A percentile compares a stretch with the other conserved stretches of the same genome.
Evolutionary conservation across 2,797 vertebrate genomes (phyloP).

Genomic region (Phalloptychus januarius): DNA sequence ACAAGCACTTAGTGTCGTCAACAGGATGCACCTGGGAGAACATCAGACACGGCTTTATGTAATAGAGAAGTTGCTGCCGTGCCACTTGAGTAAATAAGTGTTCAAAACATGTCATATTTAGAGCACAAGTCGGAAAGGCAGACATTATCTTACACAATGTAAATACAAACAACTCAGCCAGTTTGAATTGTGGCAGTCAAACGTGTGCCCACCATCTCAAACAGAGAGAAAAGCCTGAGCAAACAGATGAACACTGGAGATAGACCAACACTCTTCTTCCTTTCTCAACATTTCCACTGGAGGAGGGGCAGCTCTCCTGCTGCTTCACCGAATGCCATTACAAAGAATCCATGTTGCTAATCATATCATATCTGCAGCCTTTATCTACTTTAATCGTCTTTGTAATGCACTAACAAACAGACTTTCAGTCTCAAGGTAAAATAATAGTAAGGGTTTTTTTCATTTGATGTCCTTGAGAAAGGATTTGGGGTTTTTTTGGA

Average conservation of each 20-base stretch:
- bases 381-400: background rate
- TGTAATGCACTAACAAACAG: background rate
- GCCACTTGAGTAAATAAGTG: conserved; percentile 10
- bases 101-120: conserved; percentile 13
- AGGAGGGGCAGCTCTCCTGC: conserved; percentile 23
- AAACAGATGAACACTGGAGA: conserved; percentile 47
- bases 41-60: conserved; percentile 34
- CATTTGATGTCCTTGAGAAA: conserved; percentile 4
- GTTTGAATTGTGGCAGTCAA: conserved; percentile 31
- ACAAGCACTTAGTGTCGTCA: conserved; percentile 10
- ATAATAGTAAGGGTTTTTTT: background rate
- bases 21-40: conserved; percentile 11
- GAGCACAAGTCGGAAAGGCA: conserved; percentile 15
- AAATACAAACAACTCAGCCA: conserved; percentile 35
- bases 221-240: conserved; percentile 50
- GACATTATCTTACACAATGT: conserved; percentile 28
- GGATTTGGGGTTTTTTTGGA: background rate
- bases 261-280: conserved; percentile 36
- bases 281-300: conserved; percentile 26
- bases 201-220: conserved; percentile 40
- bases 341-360: conserved; percentile 31
- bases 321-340: conserved; percentile 28
- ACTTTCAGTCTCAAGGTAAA: conserved; percentile 4
- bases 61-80: conserved; percentile 24
- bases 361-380: conserved; percentile 7